Base-by-base conservation (phyloP, 2,888 invertebrate genomes). In the Agonum fuliginosum region DNA sequence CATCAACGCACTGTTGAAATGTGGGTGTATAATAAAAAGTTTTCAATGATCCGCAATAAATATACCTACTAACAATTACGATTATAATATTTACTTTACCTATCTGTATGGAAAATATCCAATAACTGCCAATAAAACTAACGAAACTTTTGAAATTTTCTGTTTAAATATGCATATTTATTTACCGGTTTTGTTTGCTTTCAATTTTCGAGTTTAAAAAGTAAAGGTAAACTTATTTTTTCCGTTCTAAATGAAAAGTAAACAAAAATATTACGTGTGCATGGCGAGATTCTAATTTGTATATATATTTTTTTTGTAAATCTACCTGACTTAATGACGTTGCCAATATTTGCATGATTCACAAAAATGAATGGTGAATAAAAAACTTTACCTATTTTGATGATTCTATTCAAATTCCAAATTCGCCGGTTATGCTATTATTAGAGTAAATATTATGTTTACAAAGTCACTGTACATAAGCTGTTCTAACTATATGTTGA, bases 181-280 rank as follows among this genome's bases (percentile, higher is more conserved):
- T 54, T 54, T 54, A 54, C 20, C 24, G 20, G 43, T 14, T 1
- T n/a, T 54, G 54, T 54, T 54, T 54, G 54, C 12, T 54, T 54
- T 54, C 54, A 54, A 54, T 54, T 54, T 54, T 54, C 48, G 54
- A 24, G 54, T 54, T 54, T 54, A 2, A 54, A 46, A 46, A 54
- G 54, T 54, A 24, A 24, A 22, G 22, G 54, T 24, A 54, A 24
- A 54, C 24, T 54, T 54, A 54, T 54, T 54, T 54, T 54, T 54
- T 54, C 24, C 54, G 24, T 54, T 54, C 24, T 54, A 54, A 54
- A 54, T 54, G 22, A 54, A 54, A 54, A 54, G 54, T 24, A 54
- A 54, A 54, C 54, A 54, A 12, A 10, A 54, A 20, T 24, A 20
- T 22, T 24, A 12, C 24, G 54, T 24, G 24, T 54, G n/a, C 54